Conservation (phyloP, 2,888 invertebrate genomes). For the Sinhomidia bicolor region DNA sequence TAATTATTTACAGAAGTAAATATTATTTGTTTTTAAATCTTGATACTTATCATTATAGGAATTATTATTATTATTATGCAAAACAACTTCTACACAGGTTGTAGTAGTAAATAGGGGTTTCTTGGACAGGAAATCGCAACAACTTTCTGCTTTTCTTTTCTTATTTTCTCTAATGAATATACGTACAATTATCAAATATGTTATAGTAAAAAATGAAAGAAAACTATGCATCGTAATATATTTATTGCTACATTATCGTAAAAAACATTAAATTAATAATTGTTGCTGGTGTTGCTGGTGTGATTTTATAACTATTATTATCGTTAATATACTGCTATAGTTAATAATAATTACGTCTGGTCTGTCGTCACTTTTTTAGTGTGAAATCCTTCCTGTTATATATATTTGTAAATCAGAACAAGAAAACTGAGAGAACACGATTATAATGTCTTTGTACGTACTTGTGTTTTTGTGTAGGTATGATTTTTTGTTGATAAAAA, state of each 20-base stretch:
- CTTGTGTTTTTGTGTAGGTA: neutral
- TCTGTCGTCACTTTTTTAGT: neutral
- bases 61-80: constrained; percentile 15
- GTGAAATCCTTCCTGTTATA: constrained; percentile 9
- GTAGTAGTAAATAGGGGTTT: constrained; percentile 42
- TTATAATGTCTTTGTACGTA: constrained; percentile 30
- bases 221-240: constrained; percentile 44
- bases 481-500: constrained; percentile 49
- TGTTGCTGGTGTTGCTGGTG: constrained; percentile 28
- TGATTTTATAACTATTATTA: constrained; percentile 29
- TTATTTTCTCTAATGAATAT: constrained; percentile 37
- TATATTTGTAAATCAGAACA: neutral
- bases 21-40: constrained; percentile 45
- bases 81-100: constrained; percentile 64
- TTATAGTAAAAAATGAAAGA: constrained; percentile 7
- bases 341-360: constrained; percentile 24
- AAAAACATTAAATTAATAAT: neutral
- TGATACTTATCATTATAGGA: constrained; percentile 44
- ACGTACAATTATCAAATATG: constrained; percentile 49
- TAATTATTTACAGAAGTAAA: neutral
- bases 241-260: constrained; percentile 15
- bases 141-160: constrained; percentile 29
- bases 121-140: neutral
- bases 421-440: constrained; percentile 26
- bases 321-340: neutral